These are phyloP conservation scores for Andricus quercusramuli DNA, from an alignment of 2,888 invertebrate species.

Conservation along the genomic window DNA sequence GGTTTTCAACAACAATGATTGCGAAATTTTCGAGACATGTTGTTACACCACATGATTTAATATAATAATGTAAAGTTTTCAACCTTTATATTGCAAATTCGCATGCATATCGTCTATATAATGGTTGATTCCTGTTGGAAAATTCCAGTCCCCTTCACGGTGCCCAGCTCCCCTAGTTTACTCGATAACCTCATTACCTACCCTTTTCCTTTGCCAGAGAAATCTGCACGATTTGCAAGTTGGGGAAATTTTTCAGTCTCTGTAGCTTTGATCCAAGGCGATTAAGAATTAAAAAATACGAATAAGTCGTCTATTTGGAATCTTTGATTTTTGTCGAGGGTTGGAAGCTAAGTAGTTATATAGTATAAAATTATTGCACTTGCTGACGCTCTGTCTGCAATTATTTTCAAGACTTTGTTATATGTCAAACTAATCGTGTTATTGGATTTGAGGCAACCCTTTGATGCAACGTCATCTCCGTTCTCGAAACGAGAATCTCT, in stretches of 20 bases:
- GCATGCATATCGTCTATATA: not conserved
- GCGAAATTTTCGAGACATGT: too few relatives aligned
- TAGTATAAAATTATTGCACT: not conserved
- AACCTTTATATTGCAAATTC: not conserved
- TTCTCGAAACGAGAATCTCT: conserved; percentile 4
- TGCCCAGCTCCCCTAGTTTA: conserved; percentile 22
- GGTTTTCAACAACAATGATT: too few relatives aligned
- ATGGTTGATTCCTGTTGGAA: not conserved
- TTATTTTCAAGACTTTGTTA: not conserved
- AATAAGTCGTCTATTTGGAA: not conserved
- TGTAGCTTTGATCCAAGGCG: not conserved
- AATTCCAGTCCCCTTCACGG: not conserved
- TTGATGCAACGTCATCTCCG: not conserved
- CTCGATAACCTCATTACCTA: conserved; percentile 22
- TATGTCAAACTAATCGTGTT: not conserved
- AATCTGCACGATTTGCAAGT: conserved; percentile 29
- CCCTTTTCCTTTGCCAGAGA: conserved; percentile 4
- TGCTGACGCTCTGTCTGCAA: not conserved
- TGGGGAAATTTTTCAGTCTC: not conserved
- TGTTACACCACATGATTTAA: not conserved
- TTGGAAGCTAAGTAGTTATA: not conserved
- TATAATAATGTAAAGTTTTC: not conserved
- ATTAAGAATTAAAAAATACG: not conserved
- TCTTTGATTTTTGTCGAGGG: not conserved
- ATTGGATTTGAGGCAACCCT: not conserved